Base-by-base conservation (phyloP, 2,888 invertebrate species). In the Tineola bisselliella region DNA sequence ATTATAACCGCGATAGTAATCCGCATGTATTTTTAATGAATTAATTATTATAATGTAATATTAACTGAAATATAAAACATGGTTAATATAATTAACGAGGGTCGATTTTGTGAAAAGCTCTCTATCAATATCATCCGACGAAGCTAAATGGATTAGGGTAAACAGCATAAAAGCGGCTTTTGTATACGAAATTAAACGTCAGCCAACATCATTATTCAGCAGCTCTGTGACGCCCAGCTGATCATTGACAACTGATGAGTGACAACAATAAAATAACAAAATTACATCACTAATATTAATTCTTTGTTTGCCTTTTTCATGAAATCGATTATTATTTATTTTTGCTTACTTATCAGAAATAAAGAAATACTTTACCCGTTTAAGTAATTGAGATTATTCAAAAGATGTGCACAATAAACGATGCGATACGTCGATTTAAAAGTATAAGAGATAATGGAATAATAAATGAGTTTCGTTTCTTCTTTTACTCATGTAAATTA, bases 101-200 rank as follows among this genome's bases (percentile, higher is more conserved):
- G 13, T 13, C 33, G 33, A 58, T 31, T 58, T 30, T 31, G 58
- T 58, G 58, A 58, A 56, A 58, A 58, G 58, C 58, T 69, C 66
- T 66, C 69, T 72, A 71, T 72, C 76, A 76, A 76, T 78, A 76
- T 74, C 71, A 73, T 70, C 70, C 64, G 59, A 65, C 66, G 63
- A 54, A 52, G 44, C 56, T 61, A 62, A 64, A 64, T 63, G 63
- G 84, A 83, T 84, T 81, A 84, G 84, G 80, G 83, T 81, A 83
- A 84, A 82, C 79, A 81, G 81, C 75, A 80, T 84, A 81, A 83
- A 81, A 77, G 81, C 79, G 79, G 74, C 83, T 82, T 84, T 86
- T 86, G 84, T 86, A 84, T 81, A 79, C 76, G 69, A 84, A 84
- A 84, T 86, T 83, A 84, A 84, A 86, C 75, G 84, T 84, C 86